Conservation (phyloP, 2,797 vertebrate genomes). For the Eospalax fontanierii region DNA sequence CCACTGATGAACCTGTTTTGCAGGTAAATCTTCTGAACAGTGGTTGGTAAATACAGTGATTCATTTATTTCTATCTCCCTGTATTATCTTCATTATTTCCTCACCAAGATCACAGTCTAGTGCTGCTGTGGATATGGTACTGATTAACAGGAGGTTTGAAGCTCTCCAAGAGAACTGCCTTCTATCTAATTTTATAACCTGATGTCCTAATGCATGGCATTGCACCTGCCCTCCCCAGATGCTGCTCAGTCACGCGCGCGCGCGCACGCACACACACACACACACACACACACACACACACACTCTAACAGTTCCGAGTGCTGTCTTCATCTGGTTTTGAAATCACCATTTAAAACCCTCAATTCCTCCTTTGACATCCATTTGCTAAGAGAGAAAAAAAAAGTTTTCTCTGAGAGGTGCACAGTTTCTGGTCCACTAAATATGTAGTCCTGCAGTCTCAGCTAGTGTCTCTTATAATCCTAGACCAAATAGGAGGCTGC, state of each 20-base stretch:
- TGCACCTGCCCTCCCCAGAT: not conserved
- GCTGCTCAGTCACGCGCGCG: not conserved
- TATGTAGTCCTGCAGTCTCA: not conserved
- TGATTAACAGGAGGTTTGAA: not conserved
- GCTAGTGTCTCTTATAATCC: not conserved
- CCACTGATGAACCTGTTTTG: not conserved
- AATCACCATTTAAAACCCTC: conserved; percentile 26
- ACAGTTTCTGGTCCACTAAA: not conserved
- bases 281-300: not conserved
- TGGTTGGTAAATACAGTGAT: conserved; percentile 17
- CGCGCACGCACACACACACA: no score
- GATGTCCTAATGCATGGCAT: not conserved
- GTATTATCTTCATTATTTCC: not conserved
- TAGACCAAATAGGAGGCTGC: not conserved
- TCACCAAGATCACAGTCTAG: not conserved
- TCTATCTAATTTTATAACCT: not conserved
- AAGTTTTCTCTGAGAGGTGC: not conserved
- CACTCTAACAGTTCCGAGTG: not conserved
- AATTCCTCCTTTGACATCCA: not conserved
- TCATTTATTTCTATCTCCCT: not conserved
- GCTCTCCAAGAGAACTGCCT: not conserved
- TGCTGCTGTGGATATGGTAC: not conserved
- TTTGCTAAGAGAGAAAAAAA: not conserved
- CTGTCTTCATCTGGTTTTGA: conserved; percentile 17
- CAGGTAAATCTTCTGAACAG: conserved; percentile 39